Conservation (phyloP, 2,113 vertebrate genomes). For the Otus sunia region DNA sequence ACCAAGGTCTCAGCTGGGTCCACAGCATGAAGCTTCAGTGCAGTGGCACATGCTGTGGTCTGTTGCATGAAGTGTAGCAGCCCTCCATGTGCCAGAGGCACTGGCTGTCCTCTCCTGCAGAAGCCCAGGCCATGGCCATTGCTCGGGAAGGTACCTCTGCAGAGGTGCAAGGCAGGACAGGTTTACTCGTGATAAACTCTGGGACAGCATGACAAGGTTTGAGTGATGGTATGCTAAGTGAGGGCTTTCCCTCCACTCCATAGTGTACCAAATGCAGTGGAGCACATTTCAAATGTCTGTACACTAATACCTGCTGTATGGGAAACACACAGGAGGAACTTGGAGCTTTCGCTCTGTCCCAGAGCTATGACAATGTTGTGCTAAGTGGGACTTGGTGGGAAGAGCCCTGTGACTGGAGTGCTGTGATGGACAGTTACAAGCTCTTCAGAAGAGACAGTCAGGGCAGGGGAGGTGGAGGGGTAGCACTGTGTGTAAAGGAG, state of each 20-base stretch:
- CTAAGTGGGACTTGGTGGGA: neutral
- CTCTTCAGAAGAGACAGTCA: neutral
- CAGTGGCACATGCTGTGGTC: neutral
- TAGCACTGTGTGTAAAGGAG: neutral
- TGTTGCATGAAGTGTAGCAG: neutral
- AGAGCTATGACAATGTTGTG: neutral
- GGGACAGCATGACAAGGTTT: neutral
- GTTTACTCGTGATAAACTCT: neutral
- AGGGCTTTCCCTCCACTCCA: neutral
- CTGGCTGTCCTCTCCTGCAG: neutral
- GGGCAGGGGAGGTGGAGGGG: accelerated
- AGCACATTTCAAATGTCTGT: neutral
- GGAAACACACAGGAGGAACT: neutral
- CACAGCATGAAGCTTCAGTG: neutral
- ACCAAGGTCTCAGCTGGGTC: neutral
- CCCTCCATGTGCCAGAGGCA: neutral
- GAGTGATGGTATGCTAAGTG: too few relatives aligned
- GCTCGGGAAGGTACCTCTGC: neutral
- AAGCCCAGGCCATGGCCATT: neutral
- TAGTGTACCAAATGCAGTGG: neutral
- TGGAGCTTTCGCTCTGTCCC: neutral
- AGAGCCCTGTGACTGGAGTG: neutral
- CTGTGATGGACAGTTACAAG: neutral
- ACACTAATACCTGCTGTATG: accelerated
- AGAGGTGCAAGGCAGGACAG: neutral